A percentile compares a stretch with the other conserved stretches of the same genome.
These are phyloP conservation scores for Anguilla anguilla DNA, from an alignment of 2,797 vertebrate genomes.

Conservation along the genomic window DNA sequence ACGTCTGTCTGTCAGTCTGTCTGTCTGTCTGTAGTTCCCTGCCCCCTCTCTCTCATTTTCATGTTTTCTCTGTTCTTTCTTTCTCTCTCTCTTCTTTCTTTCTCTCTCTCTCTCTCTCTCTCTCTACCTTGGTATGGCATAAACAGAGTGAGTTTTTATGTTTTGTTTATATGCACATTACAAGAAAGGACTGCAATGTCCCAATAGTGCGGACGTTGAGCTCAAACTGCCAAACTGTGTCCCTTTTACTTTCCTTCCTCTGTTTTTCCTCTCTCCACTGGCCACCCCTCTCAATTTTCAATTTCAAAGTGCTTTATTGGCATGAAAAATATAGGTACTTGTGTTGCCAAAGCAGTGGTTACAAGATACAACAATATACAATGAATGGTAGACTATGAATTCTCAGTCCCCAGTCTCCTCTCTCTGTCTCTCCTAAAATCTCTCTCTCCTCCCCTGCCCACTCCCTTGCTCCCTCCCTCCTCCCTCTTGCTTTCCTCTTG, in stretches of 20 bases:
- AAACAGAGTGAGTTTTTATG: background rate
- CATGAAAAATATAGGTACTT: too few species aligned
- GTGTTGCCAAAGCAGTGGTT: too few species aligned
- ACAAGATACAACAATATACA: too few species aligned
- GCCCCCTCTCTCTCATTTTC: background rate
- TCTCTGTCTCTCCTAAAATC: background rate
- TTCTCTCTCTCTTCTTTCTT: background rate
- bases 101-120: background rate
- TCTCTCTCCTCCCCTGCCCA: background rate
- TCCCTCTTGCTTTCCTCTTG: background rate
- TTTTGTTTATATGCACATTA: background rate
- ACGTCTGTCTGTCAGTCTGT: too few species aligned
- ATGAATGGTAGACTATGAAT: too few species aligned
- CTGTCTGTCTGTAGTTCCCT: background rate
- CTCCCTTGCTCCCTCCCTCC: background rate
- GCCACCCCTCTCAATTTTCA: background rate
- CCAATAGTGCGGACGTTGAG: background rate
- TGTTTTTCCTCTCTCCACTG: background rate
- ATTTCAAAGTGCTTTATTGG: too few species aligned
- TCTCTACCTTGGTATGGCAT: background rate
- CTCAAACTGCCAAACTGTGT: background rate
- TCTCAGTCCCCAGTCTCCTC: background rate
- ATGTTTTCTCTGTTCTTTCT: too few species aligned
- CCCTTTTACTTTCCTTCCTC: background rate
- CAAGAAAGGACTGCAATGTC: background rate